A percentile compares a stretch with the other conserved stretches of the same genome.
Evolutionary conservation across 2,113 vertebrate species (phyloP).

Genomic region (Pardalotus punctatus): DNA sequence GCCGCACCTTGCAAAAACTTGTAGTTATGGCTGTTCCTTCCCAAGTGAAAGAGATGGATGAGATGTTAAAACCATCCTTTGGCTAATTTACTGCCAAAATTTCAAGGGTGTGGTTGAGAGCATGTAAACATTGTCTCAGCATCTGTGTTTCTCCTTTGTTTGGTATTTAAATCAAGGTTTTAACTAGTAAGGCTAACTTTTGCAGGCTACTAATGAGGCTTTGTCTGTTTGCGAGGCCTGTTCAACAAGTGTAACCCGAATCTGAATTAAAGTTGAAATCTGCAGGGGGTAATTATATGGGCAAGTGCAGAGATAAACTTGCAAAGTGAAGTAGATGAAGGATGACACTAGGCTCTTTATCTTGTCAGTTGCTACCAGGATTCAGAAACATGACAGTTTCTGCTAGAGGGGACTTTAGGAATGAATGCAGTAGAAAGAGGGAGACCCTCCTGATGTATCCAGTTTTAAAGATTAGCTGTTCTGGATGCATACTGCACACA

Average conservation of each 20-base stretch:
- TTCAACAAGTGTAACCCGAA: background rate
- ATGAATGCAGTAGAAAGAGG: background rate
- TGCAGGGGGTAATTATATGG: slow-evolving; percentile 14
- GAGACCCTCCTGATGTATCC: background rate
- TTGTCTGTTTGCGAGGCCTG: background rate
- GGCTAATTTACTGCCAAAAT: slow-evolving; percentile 31
- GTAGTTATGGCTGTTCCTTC: slow-evolving; percentile 16
- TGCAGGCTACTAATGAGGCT: background rate
- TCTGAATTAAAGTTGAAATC: slow-evolving; percentile 20
- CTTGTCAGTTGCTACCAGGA: background rate
- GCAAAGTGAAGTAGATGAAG: background rate
- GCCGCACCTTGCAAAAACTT: slow-evolving; percentile 21
- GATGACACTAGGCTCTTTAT: slow-evolving; percentile 5
- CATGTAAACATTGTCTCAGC: slow-evolving; percentile 19
- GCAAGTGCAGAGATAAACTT: slow-evolving; percentile 28
- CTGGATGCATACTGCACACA: background rate
- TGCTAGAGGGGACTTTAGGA: background rate
- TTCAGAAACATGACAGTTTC: background rate
- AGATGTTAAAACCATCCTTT: slow-evolving; percentile 4
- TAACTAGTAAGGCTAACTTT: background rate
- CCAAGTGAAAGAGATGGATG: background rate
- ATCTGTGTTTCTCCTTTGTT: slow-evolving; percentile 17
- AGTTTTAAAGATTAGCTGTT: slow-evolving; percentile 13
- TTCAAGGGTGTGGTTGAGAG: background rate
- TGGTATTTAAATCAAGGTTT: background rate